These are phyloP conservation scores for Erinaceus europaeus DNA, from an alignment of 2,113 vertebrate species.

Conservation along the genomic window DNA sequence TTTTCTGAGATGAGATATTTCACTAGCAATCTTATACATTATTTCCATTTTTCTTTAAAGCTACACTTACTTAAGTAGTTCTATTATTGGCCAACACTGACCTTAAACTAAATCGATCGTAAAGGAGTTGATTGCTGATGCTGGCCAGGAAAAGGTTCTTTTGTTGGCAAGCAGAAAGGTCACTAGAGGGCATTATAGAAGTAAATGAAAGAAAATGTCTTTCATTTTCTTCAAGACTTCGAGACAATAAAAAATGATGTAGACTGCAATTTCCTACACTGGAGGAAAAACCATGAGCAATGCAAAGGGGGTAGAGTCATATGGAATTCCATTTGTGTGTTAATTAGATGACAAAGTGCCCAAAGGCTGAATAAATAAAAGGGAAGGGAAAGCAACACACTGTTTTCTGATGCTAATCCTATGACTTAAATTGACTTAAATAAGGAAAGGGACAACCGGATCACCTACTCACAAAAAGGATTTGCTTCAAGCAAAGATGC, in stretches of 20 bases:
- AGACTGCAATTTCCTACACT: neutral
- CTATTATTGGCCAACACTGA: neutral
- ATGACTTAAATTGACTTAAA: neutral
- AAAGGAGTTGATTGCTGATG: neutral
- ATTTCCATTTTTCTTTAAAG: conserved; percentile 28
- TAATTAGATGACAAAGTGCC: conserved; percentile 15
- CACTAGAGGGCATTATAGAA: neutral
- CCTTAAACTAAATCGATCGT: neutral
- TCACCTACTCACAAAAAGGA: neutral
- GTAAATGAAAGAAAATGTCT: conserved; percentile 40
- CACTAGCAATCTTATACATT: neutral
- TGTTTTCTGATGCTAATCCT: neutral
- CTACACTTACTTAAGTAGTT: neutral
- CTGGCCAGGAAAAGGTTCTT: conserved; percentile 14
- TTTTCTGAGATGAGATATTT: neutral
- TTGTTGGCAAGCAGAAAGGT: conserved; percentile 16
- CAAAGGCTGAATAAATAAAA: neutral
- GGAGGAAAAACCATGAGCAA: conserved; percentile 21
- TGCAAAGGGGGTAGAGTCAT: conserved; percentile 1
- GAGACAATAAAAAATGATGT: conserved; percentile 7
- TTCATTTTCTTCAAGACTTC: neutral
- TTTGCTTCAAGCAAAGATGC: neutral
- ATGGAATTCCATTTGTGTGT: conserved; percentile 1
- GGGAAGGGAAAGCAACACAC: neutral
- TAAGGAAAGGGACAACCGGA: neutral